Evolutionary conservation across 2,797 vertebrate species (phyloP), one percentile per base, ranked within the genome.

Genomic region (Graptemys geographica): DNA sequence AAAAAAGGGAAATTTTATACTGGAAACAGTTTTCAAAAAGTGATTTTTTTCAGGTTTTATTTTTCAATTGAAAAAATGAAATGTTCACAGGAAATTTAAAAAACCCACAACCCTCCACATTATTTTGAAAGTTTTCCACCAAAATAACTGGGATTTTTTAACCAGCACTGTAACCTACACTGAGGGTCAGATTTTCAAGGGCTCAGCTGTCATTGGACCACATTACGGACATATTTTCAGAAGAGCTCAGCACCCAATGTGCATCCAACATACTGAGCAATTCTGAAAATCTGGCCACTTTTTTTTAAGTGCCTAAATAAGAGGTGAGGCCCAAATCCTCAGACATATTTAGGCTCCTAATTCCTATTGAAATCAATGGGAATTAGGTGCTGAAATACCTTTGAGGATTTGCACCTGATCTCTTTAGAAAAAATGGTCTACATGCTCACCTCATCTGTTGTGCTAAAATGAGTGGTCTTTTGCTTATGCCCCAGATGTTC

Each of bases 381-480:
- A 33, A 33, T 16, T 31, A 62, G 28, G 12, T 33, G 16, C n/a
- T 72, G n/a, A 72, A 72, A 72, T 41, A 37, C 9, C n/a, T 41
- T 41, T 41, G 37, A 23, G 21, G 19, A 37, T 72, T 21, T 72
- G 69, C 2, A 37, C 8, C 4, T 41, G 69, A 41, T 21, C 11
- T 11, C 19, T 19, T 72, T 4, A 84, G 79, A 81, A 87, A 79
- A 33, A 0, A 55, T 5, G 84, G 88, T 89, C 37, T 6, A 13
- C 74, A 52, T 72, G 10, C 0, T 9, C 53, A 56, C 79, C 79
- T 55, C 6, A 10, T 86, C 51, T 80, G 23, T 79, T 6, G 0
- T 9, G 84, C 90, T 84, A 3, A 69, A 8, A 25, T 82, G 47
- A 87, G 87, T 85, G 96, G 56, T 82, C 76, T 90, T 49, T 10